These are phyloP conservation scores for Malurus leucopterus DNA, from an alignment of 2,797 vertebrate genomes.

Conservation along the genomic window DNA sequence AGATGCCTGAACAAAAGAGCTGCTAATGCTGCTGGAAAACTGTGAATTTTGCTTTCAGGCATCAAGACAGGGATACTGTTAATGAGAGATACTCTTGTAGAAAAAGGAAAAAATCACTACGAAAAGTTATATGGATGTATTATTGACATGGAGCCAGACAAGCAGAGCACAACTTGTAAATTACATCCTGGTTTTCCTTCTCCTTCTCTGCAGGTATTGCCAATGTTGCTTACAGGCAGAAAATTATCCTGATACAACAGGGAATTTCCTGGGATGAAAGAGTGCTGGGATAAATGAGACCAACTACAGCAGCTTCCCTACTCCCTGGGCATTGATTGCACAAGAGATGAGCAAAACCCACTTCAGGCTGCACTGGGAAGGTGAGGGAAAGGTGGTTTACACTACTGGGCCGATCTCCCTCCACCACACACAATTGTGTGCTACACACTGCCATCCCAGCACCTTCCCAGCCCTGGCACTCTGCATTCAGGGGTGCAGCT, in stretches of 20 bases:
- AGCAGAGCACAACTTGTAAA: background rate
- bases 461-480: background rate
- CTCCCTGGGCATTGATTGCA: background rate
- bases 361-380: background rate
- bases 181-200: background rate
- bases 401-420: background rate
- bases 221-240: background rate
- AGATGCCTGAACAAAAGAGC: background rate
- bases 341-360: background rate
- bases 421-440: background rate
- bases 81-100: background rate
- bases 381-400: background rate
- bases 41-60: background rate
- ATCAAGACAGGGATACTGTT: background rate
- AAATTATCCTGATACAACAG: slow-evolving; percentile 6
- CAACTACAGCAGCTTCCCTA: background rate
- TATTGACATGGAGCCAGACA: background rate
- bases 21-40: background rate
- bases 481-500: background rate
- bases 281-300: background rate
- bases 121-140: background rate
- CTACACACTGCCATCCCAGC: no score
- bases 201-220: background rate
- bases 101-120: background rate
- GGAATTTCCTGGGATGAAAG: background rate